Evolutionary conservation across 2,888 invertebrate genomes (phyloP).

Genomic region (Drosophila histrio): DNA sequence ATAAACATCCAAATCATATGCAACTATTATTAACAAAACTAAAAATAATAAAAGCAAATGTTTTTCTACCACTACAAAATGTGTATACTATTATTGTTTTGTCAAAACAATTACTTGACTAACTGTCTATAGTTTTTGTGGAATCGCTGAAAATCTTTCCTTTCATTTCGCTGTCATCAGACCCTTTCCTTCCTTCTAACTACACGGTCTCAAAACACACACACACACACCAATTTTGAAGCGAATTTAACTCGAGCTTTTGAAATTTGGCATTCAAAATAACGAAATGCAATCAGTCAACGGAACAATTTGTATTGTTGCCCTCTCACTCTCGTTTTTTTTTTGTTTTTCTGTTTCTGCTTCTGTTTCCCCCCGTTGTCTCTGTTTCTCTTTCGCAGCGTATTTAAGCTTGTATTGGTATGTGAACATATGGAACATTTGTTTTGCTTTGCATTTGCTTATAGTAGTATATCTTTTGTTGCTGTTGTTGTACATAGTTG

Average conservation of each 20-base stretch:
- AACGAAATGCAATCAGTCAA: slow-evolving; percentile 63
- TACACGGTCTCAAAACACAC: neutral
- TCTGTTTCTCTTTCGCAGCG: neutral
- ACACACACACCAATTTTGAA: too few relatives aligned
- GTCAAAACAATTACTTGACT: too few relatives aligned
- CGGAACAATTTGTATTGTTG: slow-evolving; percentile 52
- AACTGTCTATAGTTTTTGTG: too few relatives aligned
- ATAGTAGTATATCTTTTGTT: slow-evolving; percentile 1
- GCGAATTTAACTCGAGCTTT: slow-evolving; percentile 9
- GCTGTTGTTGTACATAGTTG: slow-evolving; percentile 40
- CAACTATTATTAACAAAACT: too few relatives aligned
- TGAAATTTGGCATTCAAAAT: slow-evolving; percentile 45
- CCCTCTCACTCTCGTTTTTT: slow-evolving; percentile 1
- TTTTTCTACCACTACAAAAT: too few relatives aligned
- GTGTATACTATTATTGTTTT: too few relatives aligned
- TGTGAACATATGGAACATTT: slow-evolving; percentile 3
- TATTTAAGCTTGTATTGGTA: neutral
- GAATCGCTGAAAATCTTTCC: too few relatives aligned
- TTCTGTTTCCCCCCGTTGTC: too few relatives aligned
- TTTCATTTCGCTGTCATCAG: too few relatives aligned
- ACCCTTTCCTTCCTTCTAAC: neutral
- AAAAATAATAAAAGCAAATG: too few relatives aligned
- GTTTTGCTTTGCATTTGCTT: slow-evolving; percentile 17
- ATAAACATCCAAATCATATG: too few relatives aligned
- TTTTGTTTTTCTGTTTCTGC: too few relatives aligned